These are phyloP conservation scores for Acleris emargana DNA, from an alignment of 2,888 invertebrate genomes.

Conservation along the genomic window DNA sequence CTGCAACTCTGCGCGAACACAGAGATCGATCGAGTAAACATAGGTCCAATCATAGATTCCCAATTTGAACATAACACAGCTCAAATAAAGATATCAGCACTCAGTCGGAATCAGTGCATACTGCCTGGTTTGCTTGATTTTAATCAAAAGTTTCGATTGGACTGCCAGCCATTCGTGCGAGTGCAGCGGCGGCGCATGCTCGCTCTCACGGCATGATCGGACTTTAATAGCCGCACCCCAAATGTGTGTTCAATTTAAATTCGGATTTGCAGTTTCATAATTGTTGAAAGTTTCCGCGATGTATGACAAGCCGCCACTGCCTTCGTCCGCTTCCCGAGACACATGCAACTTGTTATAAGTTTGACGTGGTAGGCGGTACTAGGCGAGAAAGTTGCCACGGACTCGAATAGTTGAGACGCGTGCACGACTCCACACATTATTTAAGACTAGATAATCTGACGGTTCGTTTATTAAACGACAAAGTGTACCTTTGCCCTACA, in stretches of 20 bases:
- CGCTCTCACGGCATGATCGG: constrained; percentile 59
- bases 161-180: constrained; percentile 68
- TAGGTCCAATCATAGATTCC: constrained; percentile 60
- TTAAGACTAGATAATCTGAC: background rate
- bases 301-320: constrained; percentile 48
- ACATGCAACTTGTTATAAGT: constrained; percentile 70
- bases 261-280: constrained; percentile 72
- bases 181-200: constrained; percentile 62
- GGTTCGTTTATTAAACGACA: background rate
- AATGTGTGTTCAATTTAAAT: constrained; percentile 74
- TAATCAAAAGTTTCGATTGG: constrained; percentile 83
- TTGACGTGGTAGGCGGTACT: constrained; percentile 46
- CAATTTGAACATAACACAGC: constrained; percentile 68
- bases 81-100: constrained; percentile 80
- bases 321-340: constrained; percentile 47
- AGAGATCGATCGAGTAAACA: constrained; percentile 69
- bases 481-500: background rate
- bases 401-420: constrained; percentile 45
- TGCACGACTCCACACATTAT: constrained; percentile 8
- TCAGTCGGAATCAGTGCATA: constrained; percentile 61
- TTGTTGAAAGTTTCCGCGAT: constrained; percentile 63
- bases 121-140: constrained; percentile 78
- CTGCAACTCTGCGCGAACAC: constrained; percentile 10
- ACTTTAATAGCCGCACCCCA: constrained; percentile 69
- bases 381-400: constrained; percentile 44